phyloP scores from a whole-genome alignment of 2,888 invertebrate genomes.

The Polydesmus complanatus region DNA sequence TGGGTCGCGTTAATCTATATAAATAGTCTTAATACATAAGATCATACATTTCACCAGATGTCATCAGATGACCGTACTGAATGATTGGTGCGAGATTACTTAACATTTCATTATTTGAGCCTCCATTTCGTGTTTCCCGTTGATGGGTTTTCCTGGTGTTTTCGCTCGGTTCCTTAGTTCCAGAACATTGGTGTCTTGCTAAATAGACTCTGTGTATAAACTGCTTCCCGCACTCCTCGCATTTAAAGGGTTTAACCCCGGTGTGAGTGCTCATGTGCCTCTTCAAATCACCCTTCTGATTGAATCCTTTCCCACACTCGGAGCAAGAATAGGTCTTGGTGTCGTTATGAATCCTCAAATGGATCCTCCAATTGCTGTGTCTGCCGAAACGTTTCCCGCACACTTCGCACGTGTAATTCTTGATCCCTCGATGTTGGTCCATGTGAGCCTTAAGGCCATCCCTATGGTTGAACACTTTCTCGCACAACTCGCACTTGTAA shows the following conservation, averaged over 20 bases:
- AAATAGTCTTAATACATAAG: too few relatives aligned
- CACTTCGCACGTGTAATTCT: constrained; percentile 6
- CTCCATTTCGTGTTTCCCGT: too few relatives aligned
- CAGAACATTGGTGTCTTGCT: constrained; percentile 19
- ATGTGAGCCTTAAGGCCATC: constrained; percentile 2
- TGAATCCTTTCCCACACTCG: constrained; percentile 30
- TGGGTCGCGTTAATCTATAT: too few relatives aligned
- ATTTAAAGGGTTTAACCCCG: constrained; percentile 9
- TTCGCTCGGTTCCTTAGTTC: too few relatives aligned
- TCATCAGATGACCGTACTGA: too few relatives aligned
- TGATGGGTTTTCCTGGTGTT: too few relatives aligned
- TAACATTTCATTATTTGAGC: too few relatives aligned
- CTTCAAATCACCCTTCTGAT: constrained; percentile 27
- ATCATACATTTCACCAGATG: too few relatives aligned
- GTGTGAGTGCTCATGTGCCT: constrained; percentile 25
- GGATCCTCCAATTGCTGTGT: not conserved
- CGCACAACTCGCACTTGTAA: too few relatives aligned
- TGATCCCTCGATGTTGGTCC: constrained; percentile 2
- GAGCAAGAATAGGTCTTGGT: constrained; percentile 22
- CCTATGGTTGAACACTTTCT: too few relatives aligned
- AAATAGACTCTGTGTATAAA: constrained; percentile 18
- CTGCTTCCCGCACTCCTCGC: constrained; percentile 11
- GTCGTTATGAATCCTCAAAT: too few relatives aligned
- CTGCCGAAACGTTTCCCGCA: constrained; percentile 5
- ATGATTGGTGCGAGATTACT: too few relatives aligned